Evolutionary conservation across 2,888 invertebrate species (phyloP), one percentile per base, ranked within the genome.

Genomic region (Metopia argyrocephala): DNA sequence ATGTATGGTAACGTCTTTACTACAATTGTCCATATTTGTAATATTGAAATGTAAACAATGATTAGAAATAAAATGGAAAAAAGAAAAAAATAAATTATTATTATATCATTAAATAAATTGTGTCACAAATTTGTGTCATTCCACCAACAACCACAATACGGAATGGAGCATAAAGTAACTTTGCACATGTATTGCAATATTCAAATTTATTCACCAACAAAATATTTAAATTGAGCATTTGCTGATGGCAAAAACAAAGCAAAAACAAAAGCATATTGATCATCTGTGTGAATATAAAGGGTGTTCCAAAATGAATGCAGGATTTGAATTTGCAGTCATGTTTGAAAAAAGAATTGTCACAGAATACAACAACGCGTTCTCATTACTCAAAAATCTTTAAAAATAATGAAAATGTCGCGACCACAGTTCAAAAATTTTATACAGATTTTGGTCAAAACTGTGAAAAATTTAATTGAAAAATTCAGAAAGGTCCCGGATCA

Each of bases 61-160:
- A 38, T 12, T 12, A 9, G 4, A 12, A 31, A 31, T 31, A 31
- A 31, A 31, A 1, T 1, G 15, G 15, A 38, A 5, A 15, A 38
- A 38, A 38, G 27, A 57, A 65, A 31, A 6, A 56, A 3, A 56
- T n/a, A 64, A 66, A 61, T 45, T 52, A 20, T 23, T 78, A 81
- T 76, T 81, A 81, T 78, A 56, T 81, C 78, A 81, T 74, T 73
- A 73, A 69, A 59, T 52, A 69, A 78, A 78, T 74, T 81, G 78
- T 74, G 81, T 78, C 73, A 81, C 65, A 65, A 66, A 66, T 81
- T 78, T 70, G 74, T 81, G 76, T 45, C 76, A 69, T 23, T 38
- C 46, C 61, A 73, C 46, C 12, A 20, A 28, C 48, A 57, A 25
- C 18, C 2, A 18, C 27, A 23, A 25, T 38, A 12, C 23, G 12